Percentiles rank a stretch among this genome's conserved stretches.
These are phyloP conservation scores for Calidris pugnax DNA, from an alignment of 2,113 vertebrate species.

Conservation along the genomic window DNA sequence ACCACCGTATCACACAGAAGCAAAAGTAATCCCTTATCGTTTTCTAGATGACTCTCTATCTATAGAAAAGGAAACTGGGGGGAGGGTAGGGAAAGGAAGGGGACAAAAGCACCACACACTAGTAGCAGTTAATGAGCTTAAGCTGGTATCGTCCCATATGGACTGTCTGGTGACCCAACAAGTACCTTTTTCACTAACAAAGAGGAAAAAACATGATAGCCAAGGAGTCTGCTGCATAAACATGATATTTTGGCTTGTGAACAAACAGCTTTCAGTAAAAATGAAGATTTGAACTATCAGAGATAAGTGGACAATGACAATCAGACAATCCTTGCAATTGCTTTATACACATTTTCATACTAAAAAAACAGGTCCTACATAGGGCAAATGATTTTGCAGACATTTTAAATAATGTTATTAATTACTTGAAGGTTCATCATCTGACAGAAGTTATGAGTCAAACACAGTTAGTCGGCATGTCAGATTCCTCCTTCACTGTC, in stretches of 20 bases:
- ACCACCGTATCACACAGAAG: neutral
- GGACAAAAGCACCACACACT: neutral
- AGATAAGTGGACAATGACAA: neutral
- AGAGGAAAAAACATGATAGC: neutral
- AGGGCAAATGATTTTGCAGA: neutral
- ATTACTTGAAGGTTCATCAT: neutral
- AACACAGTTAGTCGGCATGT: neutral
- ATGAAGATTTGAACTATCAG: neutral
- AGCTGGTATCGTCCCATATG: neutral
- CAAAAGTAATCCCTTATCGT: conserved; percentile 21
- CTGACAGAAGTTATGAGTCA: conserved; percentile 21
- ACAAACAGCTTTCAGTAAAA: neutral
- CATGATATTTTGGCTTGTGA: neutral
- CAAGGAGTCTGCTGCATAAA: conserved; percentile 19
- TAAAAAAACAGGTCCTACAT: neutral
- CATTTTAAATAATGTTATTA: neutral
- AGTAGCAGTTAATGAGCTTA: conserved; percentile 26
- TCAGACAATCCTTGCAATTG: neutral
- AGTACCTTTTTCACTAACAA: conserved; percentile 16
- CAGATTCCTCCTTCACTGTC: neutral
- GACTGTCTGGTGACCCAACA: conserved; percentile 21
- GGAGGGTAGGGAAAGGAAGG: neutral
- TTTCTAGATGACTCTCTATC: neutral
- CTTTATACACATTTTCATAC: neutral
- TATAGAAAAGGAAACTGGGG: conserved; percentile 1